Base-by-base conservation (phyloP, 2,797 vertebrate species). In the Diplodus puntazzo region DNA sequence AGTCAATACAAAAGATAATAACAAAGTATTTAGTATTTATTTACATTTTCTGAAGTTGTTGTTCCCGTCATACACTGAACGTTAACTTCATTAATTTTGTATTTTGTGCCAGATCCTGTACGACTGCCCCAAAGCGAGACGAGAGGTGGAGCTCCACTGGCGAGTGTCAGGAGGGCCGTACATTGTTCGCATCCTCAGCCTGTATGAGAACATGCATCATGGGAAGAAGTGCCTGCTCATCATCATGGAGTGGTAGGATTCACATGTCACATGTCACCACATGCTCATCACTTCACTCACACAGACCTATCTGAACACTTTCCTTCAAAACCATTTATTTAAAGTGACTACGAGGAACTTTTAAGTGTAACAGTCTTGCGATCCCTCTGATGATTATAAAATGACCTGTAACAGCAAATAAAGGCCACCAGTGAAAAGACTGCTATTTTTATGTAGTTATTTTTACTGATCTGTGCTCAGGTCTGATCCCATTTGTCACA, bases 201-300 rank as follows among this genome's bases (percentile, higher is more conserved):
- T 99, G 53, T 99, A 99, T 20, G 98, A 99, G 92, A 99, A 99
- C 89, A 98, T 99, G 95, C 96, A 99, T 69, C 96, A 96, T 0
- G 96, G 96, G 53, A 99, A 98, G 92, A 98, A 98, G 83, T 99
- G 98, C 74, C 96, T 99, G 77, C 97, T 99, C 85, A 98, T 99
- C 81, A 90, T 99, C 93, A 99, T 99, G 98, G 98, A 99, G 92
- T 99, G 98, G 98, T 98, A 96, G 1, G 95, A 73, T 20, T 23
- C 62, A 62, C 57, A 55, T 64, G 48, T 55, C 58, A 62, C 27
- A 30, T 10, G 53, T 50, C 13, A 25, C 25, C 25, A 25, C 25
- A 25, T 27, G 23, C 42, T 34, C 21, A 50, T 14, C 48, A 43
- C 25, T 70, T 50, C 18, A 58, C 52, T 52, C 43, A 49, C 75